These are phyloP conservation scores for Opisthocomus hoazin DNA, from an alignment of 2,113 vertebrate genomes.

Conservation along the genomic window DNA sequence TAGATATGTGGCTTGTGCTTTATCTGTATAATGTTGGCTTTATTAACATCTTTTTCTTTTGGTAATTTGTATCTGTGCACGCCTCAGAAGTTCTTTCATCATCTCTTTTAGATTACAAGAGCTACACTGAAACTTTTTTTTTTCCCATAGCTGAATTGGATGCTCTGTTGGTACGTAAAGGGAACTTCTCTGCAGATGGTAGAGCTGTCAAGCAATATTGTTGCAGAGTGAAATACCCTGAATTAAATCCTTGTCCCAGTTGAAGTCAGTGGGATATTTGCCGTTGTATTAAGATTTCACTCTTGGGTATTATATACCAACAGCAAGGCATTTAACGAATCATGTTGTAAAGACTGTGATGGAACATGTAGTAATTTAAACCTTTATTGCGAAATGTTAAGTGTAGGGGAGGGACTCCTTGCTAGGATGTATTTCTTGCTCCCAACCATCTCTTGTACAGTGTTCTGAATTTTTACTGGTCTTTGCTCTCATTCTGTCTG, in stretches of 20 bases:
- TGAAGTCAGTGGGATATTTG: not conserved
- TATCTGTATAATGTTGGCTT: not conserved
- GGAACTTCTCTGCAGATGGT: not conserved
- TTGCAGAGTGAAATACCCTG: not conserved
- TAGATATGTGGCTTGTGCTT: not conserved
- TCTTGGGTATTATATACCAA: not conserved
- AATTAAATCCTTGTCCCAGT: not conserved
- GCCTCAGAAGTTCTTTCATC: slow-evolving; percentile 11
- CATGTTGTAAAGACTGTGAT: not conserved
- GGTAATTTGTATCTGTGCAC: slow-evolving; percentile 8
- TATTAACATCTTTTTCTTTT: slow-evolving; percentile 34
- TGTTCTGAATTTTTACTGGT: not conserved
- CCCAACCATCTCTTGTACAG: not conserved
- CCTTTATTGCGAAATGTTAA: not conserved
- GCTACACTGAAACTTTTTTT: not conserved
- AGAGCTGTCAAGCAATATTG: not conserved
- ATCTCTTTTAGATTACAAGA: not conserved
- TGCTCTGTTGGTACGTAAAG: not conserved
- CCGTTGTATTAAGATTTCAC: not conserved
- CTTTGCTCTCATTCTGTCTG: not conserved
- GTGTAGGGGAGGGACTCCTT: not conserved
- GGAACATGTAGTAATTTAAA: not conserved
- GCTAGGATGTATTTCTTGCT: not conserved
- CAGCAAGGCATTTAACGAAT: not conserved
- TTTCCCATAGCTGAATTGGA: not conserved